Conservation (phyloP, 1,140 invertebrate genomes). For the Musca domestica region DNA sequence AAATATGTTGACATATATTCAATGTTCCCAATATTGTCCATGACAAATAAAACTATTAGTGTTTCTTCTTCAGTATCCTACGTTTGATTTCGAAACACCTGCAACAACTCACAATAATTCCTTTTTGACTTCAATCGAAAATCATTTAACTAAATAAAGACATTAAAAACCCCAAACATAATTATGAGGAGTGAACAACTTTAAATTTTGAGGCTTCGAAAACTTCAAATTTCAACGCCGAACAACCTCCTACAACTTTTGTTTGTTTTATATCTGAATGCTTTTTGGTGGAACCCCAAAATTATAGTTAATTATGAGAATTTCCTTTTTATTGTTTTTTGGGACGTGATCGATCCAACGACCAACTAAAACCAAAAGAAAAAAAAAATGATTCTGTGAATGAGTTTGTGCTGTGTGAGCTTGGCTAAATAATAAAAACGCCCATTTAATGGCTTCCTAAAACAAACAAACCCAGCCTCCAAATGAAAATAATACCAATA, state of each 20-base stretch:
- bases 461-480: conserved; percentile 13
- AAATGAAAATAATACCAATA: background rate
- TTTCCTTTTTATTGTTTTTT: conserved; percentile 41
- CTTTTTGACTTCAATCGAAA: no score
- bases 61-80: no score
- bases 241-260: no score
- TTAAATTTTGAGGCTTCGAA: background rate
- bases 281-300: conserved; percentile 7
- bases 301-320: conserved; percentile 52
- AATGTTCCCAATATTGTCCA: no score
- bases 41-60: no score
- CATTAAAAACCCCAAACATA: conserved; percentile 40
- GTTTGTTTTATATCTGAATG: background rate
- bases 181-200: background rate
- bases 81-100: background rate
- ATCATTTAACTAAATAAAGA: conserved; percentile 43
- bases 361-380: background rate
- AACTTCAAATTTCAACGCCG: no score
- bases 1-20: no score
- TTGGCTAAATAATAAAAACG: conserved; percentile 8
- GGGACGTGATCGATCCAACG: conserved; percentile 22
- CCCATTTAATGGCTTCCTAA: conserved; percentile 6
- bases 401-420: no score
- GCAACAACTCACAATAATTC: no score
- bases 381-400: no score